phyloP scores from a whole-genome alignment of 2,888 invertebrate species.

The Biston betularia region DNA sequence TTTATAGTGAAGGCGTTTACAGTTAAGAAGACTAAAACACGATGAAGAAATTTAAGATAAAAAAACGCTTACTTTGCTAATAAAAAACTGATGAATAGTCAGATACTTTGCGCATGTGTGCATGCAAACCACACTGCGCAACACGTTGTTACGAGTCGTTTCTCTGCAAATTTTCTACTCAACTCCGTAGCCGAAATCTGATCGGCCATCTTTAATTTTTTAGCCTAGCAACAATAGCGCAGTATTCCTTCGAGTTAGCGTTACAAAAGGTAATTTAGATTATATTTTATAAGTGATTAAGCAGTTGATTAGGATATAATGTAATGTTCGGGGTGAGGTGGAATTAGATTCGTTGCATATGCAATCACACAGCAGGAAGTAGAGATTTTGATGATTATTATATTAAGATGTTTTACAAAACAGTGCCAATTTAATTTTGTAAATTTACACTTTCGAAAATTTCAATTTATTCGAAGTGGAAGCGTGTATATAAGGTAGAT shows the following conservation, averaged over 20 bases:
- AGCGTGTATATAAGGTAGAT: too few relatives aligned
- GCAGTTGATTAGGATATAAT: conserved; percentile 65
- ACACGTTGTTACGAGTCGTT: not conserved
- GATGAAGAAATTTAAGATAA: too few relatives aligned
- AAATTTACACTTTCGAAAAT: too few relatives aligned
- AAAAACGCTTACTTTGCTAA: too few relatives aligned
- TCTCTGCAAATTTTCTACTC: not conserved
- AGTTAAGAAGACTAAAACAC: too few relatives aligned
- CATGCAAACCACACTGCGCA: too few relatives aligned
- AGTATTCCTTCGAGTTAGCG: conserved; percentile 65
- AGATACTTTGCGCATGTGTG: too few relatives aligned
- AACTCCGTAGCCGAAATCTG: conserved; percentile 72
- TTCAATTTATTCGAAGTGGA: too few relatives aligned
- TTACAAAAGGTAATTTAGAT: conserved; percentile 65
- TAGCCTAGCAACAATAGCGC: conserved; percentile 62
- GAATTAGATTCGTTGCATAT: conserved; percentile 28
- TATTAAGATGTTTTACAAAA: not conserved
- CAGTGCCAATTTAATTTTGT: not conserved
- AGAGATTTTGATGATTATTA: not conserved
- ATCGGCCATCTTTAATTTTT: conserved; percentile 71
- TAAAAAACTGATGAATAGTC: too few relatives aligned
- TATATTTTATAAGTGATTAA: conserved; percentile 69
- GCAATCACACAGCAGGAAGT: conserved; percentile 15
- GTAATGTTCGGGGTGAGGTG: conserved; percentile 30
- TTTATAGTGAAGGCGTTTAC: too few relatives aligned